These are phyloP conservation scores for Acrobasis suavella DNA, from an alignment of 2,888 invertebrate genomes.

Conservation along the genomic window DNA sequence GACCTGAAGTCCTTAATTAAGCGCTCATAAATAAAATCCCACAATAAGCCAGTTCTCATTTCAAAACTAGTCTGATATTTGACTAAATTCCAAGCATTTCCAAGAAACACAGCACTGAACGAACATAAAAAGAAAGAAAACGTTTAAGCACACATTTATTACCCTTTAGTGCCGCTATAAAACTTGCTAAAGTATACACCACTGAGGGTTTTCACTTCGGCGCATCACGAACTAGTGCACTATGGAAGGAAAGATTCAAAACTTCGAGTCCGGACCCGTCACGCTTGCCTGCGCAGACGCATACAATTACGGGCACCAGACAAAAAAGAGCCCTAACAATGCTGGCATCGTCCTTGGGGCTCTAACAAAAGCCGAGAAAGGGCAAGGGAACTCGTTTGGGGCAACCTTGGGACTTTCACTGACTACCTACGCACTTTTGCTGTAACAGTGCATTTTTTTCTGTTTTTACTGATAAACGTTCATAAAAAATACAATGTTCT, in stretches of 20 bases:
- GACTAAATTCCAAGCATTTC: background rate
- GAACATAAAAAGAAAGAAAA: conserved; percentile 44
- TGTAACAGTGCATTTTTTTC: conserved; percentile 34
- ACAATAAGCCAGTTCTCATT: background rate
- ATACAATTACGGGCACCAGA: conserved; percentile 71
- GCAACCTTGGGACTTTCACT: conserved; percentile 80
- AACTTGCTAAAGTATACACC: conserved; percentile 40
- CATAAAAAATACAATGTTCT: background rate
- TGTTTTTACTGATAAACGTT: background rate
- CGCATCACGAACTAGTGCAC: conserved; percentile 42
- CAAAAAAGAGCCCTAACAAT: conserved; percentile 76
- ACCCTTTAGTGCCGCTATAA: conserved; percentile 51
- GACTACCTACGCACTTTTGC: conserved; percentile 70
- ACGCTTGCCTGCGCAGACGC: conserved; percentile 73
- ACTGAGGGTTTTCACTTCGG: conserved; percentile 35
- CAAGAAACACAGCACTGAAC: conserved; percentile 3
- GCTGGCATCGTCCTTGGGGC: conserved; percentile 75
- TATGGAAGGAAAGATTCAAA: conserved; percentile 53
- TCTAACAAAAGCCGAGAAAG: conserved; percentile 80
- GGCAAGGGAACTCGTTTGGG: conserved; percentile 78
- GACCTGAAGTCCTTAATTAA: conserved; percentile 5
- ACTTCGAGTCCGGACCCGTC: conserved; percentile 59
- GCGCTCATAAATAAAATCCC: background rate
- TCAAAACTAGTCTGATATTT: background rate
- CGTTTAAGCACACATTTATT: conserved; percentile 43